phyloP scores from a whole-genome alignment of 2,797 vertebrate genomes.

The Bovichtus diacanthus region DNA sequence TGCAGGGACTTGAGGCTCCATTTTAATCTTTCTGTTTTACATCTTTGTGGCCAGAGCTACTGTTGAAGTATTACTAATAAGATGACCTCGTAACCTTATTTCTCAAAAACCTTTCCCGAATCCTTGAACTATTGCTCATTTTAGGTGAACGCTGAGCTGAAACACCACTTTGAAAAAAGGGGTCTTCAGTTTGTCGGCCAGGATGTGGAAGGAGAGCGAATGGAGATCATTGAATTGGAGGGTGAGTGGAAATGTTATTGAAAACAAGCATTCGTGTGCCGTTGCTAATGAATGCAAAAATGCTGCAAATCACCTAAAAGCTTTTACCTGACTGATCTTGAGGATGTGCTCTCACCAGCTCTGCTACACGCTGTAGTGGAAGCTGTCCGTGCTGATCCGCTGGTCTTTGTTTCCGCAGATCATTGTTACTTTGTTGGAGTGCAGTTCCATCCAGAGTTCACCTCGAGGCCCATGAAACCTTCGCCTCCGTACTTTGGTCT shows the following conservation, averaged over 20 bases:
- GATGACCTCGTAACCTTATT: background rate
- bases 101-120: background rate
- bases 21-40: slow-evolving; percentile 1
- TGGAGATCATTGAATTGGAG: slow-evolving; percentile 95
- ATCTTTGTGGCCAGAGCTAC: background rate
- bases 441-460: slow-evolving; percentile 97
- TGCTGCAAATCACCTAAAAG: background rate
- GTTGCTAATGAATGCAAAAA: background rate
- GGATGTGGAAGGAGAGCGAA: slow-evolving; percentile 92
- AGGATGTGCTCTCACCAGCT: background rate
- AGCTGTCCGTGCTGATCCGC: background rate
- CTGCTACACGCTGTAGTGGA: no score
- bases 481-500: slow-evolving; percentile 96
- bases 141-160: slow-evolving; percentile 94
- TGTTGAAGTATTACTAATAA: background rate
- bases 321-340: background rate
- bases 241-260: slow-evolving; percentile 77
- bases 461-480: slow-evolving; percentile 96
- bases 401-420: slow-evolving; percentile 78
- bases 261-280: background rate
- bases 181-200: slow-evolving; percentile 94
- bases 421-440: slow-evolving; percentile 97
- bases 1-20: background rate
- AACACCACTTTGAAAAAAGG: slow-evolving; percentile 89
- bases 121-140: slow-evolving; percentile 12